Conservation (phyloP, 2,797 vertebrate species). For the Rhinichthys osculus region DNA sequence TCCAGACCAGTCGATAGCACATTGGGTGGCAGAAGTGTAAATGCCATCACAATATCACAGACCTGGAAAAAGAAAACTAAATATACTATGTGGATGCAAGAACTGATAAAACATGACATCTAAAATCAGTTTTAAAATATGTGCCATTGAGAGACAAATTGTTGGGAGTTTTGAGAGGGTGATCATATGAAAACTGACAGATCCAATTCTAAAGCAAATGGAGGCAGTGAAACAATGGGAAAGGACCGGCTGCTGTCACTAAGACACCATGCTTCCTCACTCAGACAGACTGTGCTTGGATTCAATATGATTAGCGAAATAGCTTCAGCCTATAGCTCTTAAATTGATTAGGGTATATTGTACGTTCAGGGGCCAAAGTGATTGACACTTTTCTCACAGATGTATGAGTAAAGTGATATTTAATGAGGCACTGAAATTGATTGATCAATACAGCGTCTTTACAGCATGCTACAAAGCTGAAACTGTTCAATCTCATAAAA, state of each 20-base stretch:
- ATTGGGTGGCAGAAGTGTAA: not conserved
- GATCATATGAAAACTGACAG: conserved; percentile 44
- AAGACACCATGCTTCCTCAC: conserved; percentile 17
- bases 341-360: conserved; percentile 42
- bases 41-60: not conserved
- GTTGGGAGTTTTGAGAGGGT: conserved; percentile 25
- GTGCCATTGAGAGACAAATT: conserved; percentile 14
- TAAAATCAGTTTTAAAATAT: conserved; percentile 28
- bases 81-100: conserved; percentile 6
- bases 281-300: conserved; percentile 15
- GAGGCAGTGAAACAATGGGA: conserved; percentile 17
- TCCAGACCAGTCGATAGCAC: not conserved
- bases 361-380: conserved; percentile 30
- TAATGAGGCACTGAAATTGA: conserved; percentile 13
- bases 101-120: conserved; percentile 33
- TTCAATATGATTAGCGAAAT: conserved; percentile 30
- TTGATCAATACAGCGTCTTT: not conserved
- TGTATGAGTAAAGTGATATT: conserved; percentile 30
- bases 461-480: not conserved
- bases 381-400: conserved; percentile 44
- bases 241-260: conserved; percentile 11
- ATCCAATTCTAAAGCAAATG: conserved; percentile 41
- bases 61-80: conserved; percentile 8
- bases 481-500: conserved; percentile 29
- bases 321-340: conserved; percentile 14